phyloP scores from a whole-genome alignment of 2,888 invertebrate species.

The Tenodera sinensis region DNA sequence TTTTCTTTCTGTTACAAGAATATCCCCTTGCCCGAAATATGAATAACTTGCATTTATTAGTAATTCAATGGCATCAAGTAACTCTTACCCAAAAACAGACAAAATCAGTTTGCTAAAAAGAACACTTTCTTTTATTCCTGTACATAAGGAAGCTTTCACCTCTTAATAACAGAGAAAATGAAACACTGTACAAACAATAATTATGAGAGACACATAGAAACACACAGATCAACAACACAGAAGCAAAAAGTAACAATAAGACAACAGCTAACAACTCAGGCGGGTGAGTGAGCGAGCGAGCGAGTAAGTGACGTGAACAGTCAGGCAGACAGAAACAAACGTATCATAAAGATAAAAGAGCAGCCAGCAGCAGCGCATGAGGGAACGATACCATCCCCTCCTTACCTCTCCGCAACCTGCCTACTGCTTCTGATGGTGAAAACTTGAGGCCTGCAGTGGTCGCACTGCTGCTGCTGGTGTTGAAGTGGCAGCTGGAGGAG shows the following conservation, averaged over 20 bases:
- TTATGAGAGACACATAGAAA: not conserved
- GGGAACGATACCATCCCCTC: conserved; percentile 13
- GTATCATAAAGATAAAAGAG: not conserved
- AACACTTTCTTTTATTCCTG: conserved; percentile 36
- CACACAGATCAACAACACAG: not conserved
- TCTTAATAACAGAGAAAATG: not conserved
- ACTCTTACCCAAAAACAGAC: too few species aligned
- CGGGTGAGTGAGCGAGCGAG: not conserved
- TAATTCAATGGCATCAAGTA: too few species aligned
- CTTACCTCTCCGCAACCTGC: conserved; percentile 30
- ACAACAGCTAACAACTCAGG: not conserved
- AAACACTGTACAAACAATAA: not conserved
- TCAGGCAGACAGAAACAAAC: conserved; percentile 10
- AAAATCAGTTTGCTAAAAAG: too few species aligned
- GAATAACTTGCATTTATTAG: too few species aligned
- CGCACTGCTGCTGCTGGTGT: conserved; percentile 16
- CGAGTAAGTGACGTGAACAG: not conserved
- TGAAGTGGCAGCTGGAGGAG: conserved; percentile 22
- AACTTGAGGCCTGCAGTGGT: conserved; percentile 22
- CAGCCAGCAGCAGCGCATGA: conserved; percentile 10
- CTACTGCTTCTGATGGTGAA: conserved; percentile 25
- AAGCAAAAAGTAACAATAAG: not conserved
- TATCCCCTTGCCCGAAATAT: too few species aligned
- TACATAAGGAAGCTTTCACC: too few species aligned
- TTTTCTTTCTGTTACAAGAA: too few species aligned